phyloP scores from a whole-genome alignment of 1,140 invertebrate species.

The Lepidurus apus region DNA sequence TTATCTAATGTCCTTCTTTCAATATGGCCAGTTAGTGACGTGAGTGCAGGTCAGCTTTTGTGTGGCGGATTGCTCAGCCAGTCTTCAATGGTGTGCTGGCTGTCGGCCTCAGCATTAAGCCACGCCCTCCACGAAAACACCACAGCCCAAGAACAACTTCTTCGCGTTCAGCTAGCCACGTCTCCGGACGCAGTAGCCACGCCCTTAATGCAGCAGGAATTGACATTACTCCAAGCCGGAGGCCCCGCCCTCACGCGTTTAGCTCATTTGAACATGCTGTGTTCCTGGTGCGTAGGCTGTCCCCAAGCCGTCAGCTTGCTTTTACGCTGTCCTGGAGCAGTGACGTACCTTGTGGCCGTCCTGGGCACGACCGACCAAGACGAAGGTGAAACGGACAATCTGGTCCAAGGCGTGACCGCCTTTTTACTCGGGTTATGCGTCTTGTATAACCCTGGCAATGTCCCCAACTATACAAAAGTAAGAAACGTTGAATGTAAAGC shows the following conservation, averaged over 20 bases:
- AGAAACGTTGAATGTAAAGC: conserved; percentile 40
- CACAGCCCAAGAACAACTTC: conserved; percentile 79
- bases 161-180: conserved; percentile 84
- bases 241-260: conserved; percentile 83
- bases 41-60: conserved; percentile 77
- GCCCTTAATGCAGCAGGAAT: conserved; percentile 81
- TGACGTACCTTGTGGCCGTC: conserved; percentile 76
- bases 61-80: conserved; percentile 87
- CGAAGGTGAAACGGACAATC: conserved; percentile 34
- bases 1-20: not conserved
- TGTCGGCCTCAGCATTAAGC: conserved; percentile 83
- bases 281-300: conserved; percentile 83
- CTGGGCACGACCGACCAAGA: conserved; percentile 45
- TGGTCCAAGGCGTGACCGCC: conserved; percentile 87
- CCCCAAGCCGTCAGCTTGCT: conserved; percentile 76
- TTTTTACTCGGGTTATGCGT: conserved; percentile 90
- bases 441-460: conserved; percentile 83
- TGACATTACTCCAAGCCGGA: conserved; percentile 65
- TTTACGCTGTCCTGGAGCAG: conserved; percentile 72
- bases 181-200: conserved; percentile 75
- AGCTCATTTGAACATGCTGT: conserved; percentile 83
- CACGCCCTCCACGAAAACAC: conserved; percentile 82
- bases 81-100: conserved; percentile 95
- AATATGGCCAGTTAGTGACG: conserved; percentile 37
- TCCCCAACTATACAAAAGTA: conserved; percentile 67